These are phyloP conservation scores for Muscicapa comitata DNA, from an alignment of 2,797 vertebrate genomes.

Conservation along the genomic window DNA sequence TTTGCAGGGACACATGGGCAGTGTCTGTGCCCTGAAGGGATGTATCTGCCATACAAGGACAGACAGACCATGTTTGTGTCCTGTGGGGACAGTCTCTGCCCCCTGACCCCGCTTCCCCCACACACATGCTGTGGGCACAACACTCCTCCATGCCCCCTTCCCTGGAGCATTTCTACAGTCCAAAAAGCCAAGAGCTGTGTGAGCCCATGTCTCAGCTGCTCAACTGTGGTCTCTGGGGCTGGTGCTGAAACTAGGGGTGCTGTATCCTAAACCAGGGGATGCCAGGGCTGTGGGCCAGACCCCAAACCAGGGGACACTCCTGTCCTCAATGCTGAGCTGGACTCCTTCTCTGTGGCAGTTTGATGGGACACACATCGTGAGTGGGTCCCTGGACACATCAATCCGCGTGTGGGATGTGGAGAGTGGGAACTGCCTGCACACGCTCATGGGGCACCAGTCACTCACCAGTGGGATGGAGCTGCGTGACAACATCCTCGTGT, in stretches of 20 bases:
- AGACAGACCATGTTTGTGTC: background rate
- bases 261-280: background rate
- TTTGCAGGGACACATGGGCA: too few relatives aligned
- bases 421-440: slow-evolving; percentile 69
- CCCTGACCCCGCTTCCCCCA: fast-evolving
- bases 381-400: slow-evolving; percentile 62
- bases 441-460: slow-evolving; percentile 66
- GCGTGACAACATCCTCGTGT: slow-evolving; percentile 65
- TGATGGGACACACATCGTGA: slow-evolving; percentile 65
- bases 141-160: fast-evolving
- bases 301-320: background rate
- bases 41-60: background rate
- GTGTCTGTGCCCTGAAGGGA: too few relatives aligned
- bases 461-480: slow-evolving; percentile 70
- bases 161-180: background rate
- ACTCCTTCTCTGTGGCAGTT: slow-evolving; percentile 24
- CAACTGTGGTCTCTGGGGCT: background rate
- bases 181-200: background rate
- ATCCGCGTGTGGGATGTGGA: slow-evolving; percentile 69
- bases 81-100: background rate
- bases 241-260: background rate
- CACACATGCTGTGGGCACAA: background rate
- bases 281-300: background rate
- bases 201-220: background rate
- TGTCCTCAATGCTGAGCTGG: background rate